Evolutionary conservation across 2,888 invertebrate genomes (phyloP).

Genomic region (Stenichneumon culpator): DNA sequence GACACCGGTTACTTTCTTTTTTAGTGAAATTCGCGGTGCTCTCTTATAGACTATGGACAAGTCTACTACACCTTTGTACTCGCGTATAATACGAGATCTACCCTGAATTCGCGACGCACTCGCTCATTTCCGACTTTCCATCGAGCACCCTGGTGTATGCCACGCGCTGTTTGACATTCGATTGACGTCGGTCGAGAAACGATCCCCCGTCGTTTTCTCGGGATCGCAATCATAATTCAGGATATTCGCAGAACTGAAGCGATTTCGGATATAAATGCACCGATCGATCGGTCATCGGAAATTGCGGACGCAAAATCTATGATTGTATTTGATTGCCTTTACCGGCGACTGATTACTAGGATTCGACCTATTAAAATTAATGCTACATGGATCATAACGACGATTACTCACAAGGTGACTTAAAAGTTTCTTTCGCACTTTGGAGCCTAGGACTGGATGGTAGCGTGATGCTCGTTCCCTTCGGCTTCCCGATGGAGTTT

Average conservation of each 20-base stretch:
- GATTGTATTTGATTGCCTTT: neutral
- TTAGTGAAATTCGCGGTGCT: slow-evolving; percentile 62
- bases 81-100: slow-evolving; percentile 34
- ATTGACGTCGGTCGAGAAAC: slow-evolving; percentile 20
- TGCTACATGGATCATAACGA: neutral
- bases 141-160: neutral
- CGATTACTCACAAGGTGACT: slow-evolving; percentile 76
- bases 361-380: neutral
- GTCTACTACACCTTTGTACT: slow-evolving; percentile 15
- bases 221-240: neutral
- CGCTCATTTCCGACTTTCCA: slow-evolving; percentile 37
- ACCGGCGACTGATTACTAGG: neutral
- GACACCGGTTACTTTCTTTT: slow-evolving; percentile 63
- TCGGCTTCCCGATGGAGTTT: slow-evolving; percentile 69
- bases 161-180: slow-evolving; percentile 23
- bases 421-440: slow-evolving; percentile 76
- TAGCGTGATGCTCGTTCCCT: slow-evolving; percentile 74
- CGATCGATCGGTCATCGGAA: neutral
- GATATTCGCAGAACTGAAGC: neutral
- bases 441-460: slow-evolving; percentile 71
- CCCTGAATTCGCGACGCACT: slow-evolving; percentile 20
- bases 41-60: slow-evolving; percentile 29
- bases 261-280: neutral
- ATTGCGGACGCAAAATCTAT: neutral
- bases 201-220: slow-evolving; percentile 15